A percentile compares a stretch with the other conserved stretches of the same genome.
Conservation (phyloP, 2,888 invertebrate species). For the Catocala fraxini region DNA sequence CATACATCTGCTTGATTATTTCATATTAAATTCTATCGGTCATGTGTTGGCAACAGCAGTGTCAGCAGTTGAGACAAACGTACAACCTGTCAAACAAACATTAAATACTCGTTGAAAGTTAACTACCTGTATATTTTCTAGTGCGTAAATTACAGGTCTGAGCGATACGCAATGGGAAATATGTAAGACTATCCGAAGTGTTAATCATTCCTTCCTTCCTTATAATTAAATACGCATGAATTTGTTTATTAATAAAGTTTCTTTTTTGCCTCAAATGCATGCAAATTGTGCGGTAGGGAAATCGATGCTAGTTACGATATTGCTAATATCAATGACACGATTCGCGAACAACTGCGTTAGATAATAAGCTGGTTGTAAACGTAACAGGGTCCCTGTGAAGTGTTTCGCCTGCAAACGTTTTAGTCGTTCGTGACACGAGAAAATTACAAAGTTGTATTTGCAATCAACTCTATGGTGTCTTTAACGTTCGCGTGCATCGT, state of each 20-base stretch:
- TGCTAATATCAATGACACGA: conserved; percentile 47
- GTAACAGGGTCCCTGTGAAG: conserved; percentile 44
- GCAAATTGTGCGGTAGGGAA: conserved; percentile 37
- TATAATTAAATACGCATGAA: conserved; percentile 41
- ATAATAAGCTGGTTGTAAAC: conserved; percentile 50
- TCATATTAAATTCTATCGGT: conserved; percentile 18
- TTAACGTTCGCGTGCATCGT: conserved; percentile 76
- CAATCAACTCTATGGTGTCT: conserved; percentile 75
- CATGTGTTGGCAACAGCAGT: conserved; percentile 27
- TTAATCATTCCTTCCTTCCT: conserved; percentile 58
- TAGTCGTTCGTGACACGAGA: conserved; percentile 67
- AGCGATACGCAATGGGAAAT: conserved; percentile 51
- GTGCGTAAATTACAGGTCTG: conserved; percentile 33
- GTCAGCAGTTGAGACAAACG: conserved; percentile 11
- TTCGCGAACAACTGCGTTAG: conserved; percentile 30
- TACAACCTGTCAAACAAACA: conserved; percentile 28
- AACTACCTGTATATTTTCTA: conserved; percentile 36
- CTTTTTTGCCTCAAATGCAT: conserved; percentile 27
- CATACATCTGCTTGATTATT: conserved; percentile 18
- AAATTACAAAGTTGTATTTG: conserved; percentile 74
- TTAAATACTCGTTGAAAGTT: conserved; percentile 31
- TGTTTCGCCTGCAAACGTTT: conserved; percentile 51
- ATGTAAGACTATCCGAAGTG: conserved; percentile 53
- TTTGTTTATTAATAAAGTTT: conserved; percentile 35
- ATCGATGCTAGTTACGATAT: conserved; percentile 49